Base-by-base conservation (phyloP, 2,113 vertebrate genomes). In the Hippocampus abdominalis region DNA sequence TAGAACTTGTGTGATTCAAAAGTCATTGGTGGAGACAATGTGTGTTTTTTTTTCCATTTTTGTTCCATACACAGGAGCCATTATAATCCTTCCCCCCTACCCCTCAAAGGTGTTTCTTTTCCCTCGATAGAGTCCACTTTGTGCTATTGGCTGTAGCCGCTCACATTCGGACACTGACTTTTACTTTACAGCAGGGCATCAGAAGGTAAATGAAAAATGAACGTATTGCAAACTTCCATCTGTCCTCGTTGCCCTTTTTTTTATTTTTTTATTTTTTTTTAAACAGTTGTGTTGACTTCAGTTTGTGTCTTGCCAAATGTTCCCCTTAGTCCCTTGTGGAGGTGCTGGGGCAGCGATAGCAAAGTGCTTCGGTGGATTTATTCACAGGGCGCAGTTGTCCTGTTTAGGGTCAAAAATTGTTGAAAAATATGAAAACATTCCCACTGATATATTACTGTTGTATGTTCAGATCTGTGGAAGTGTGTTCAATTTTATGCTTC, bases 261-360 rank as follows among this genome's bases (percentile, higher is more conserved):
- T 88, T 89, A 89, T 83, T 13, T 60, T 63, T 32, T 88, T 89
- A 89, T 90, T 89, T 82, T 84, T 89, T 89, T 88, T 77, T 82
- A 90, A 88, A 90, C 89, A 90, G 80, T 79, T 85, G 88, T 88
- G 88, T 91, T 93, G 88, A 89, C 89, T 89, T 89, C 84, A 90
- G 87, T 88, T 90, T 89, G 78, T 80, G 82, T 74, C 79, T 86
- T 87, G 89, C 91, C 89, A 92, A 90, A 84, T 92, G 86, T 90
- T 87, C 81, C 88, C 79, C 49, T 71, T 64, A 78, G 82, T 91
- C 89, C 83, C 87, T 85, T 75, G 80, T 83, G 88, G 87, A 76
- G 83, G 51, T 46, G 8, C 69, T 76, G 67, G 70, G 62, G 75
- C 71, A 36, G 73, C 88, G 76, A 66, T 71, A 71, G 72, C 87